Evolutionary conservation across 2,888 invertebrate species (phyloP).

Genomic region (Hylaea fasciaria): DNA sequence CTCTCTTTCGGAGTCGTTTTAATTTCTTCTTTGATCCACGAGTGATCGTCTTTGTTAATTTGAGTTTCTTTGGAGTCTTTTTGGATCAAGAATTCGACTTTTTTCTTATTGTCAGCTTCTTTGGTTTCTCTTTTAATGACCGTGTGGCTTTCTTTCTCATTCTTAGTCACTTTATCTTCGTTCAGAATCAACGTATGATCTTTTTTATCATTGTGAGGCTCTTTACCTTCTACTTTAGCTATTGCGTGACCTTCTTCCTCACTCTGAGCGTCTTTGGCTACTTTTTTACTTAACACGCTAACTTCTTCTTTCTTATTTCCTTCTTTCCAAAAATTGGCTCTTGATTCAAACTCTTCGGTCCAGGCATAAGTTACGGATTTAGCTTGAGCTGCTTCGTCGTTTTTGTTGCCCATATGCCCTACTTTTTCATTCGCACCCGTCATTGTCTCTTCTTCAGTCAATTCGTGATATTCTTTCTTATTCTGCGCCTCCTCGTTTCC

Average conservation of each 20-base stretch:
- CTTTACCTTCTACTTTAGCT: not conserved
- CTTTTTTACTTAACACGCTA: not conserved
- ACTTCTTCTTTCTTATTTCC: not conserved
- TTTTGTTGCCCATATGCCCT: not conserved
- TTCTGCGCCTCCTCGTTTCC: not conserved
- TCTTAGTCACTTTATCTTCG: not conserved
- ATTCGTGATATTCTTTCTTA: not conserved
- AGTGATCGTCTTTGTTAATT: not conserved
- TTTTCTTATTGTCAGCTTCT: not conserved
- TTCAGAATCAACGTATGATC: not conserved
- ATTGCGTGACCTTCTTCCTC: not conserved
- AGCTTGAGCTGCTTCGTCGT: constrained; percentile 16
- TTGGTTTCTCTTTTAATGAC: not conserved
- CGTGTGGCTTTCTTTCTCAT: not conserved
- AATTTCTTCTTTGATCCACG: not conserved
- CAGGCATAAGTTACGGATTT: constrained; percentile 44
- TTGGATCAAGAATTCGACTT: not conserved
- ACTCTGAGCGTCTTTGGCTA: not conserved
- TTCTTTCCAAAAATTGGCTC: constrained; percentile 76
- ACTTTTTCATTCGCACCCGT: not conserved
- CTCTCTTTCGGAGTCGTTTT: not conserved
- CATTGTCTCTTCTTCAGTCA: not conserved
- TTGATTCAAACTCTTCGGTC: constrained; percentile 65
- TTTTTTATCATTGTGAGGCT: not conserved
- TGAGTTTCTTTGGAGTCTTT: not conserved